Evolutionary conservation across 1,140 invertebrate species (phyloP), one percentile per base, ranked within the genome.

Genomic region (Lordiphosa stackelbergi): DNA sequence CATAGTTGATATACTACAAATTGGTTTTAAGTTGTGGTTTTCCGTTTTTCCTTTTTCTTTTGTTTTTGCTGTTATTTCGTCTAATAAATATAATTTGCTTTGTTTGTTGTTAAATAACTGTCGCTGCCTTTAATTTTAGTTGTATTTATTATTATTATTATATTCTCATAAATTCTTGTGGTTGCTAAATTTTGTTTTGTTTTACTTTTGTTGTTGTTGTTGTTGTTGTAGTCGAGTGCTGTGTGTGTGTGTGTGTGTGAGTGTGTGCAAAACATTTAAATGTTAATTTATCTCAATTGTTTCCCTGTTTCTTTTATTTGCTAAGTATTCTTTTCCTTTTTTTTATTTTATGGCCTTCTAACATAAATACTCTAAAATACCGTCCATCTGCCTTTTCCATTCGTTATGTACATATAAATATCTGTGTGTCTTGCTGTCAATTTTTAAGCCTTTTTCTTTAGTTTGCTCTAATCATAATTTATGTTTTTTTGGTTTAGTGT

Each of bases 131-230:
- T 48, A 40, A 22, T 57, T 69, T 65, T 51, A 42, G 59, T 79
- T 62, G 61, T 79, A 52, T 74, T 63, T 65, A 65, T 64, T 64
- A 62, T 66, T 40, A 55, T 68, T 85, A 75, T 79, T 85, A 81
- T 81, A 81, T 79, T 31, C 71, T 81, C 74, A 85, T 85, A 85
- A 84, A 85, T 85, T 85, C 79, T 47, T 84, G 79, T 74, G 79
- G 81, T 77, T 85, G 81, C 81, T 85, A 81, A 79, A 81, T 85
- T 85, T 85, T 81, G 28, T 31, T 31, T 31, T 31, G 61, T 85
- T 85, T 54, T 31, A 8, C 7, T 31, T 31, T 85, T 75, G 64
- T 85, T 85, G 54, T 85, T 75, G 40, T 73, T 71, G 78, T 77
- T 73, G 47, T 56, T 49, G 46, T 46, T 40, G 53, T 60, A 49